A percentile compares a stretch with the other conserved stretches of the same genome.
phyloP scores from a whole-genome alignment of 1,140 invertebrate species.

The Rhyzopertha dominica region DNA sequence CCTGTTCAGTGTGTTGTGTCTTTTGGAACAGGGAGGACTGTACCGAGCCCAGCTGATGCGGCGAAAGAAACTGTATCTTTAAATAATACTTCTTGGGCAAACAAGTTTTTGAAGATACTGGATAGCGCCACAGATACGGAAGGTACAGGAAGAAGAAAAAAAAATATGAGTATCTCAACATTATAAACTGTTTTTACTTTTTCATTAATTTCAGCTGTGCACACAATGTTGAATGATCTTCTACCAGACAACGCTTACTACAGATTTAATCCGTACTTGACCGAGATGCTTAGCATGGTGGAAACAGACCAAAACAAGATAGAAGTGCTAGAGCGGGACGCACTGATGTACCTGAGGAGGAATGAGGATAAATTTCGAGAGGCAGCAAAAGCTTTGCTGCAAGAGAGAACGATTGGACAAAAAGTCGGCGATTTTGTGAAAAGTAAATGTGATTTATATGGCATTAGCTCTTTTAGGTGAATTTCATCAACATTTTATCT shows the following conservation, averaged over 20 bases:
- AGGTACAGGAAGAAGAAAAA: slow-evolving; percentile 59
- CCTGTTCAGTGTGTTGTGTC: slow-evolving; percentile 81
- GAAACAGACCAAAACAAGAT: slow-evolving; percentile 71
- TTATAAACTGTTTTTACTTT: slow-evolving; percentile 12
- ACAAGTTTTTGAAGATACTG: slow-evolving; percentile 78
- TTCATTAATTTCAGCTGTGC: slow-evolving; percentile 58
- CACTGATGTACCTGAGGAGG: slow-evolving; percentile 67
- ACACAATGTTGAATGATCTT: slow-evolving; percentile 76
- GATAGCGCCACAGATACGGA: slow-evolving; percentile 89
- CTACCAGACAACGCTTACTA: slow-evolving; percentile 75
- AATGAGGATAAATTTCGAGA: slow-evolving; percentile 71
- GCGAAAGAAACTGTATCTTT: slow-evolving; percentile 34
- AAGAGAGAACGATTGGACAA: slow-evolving; percentile 46
- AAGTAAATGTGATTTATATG: slow-evolving; percentile 21
- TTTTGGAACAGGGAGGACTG: slow-evolving; percentile 73
- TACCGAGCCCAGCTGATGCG: slow-evolving; percentile 41
- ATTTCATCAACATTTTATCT: too few relatives aligned
- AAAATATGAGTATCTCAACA: neutral
- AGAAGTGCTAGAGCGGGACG: slow-evolving; percentile 58
- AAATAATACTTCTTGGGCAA: slow-evolving; percentile 61
- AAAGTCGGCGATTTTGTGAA: slow-evolving; percentile 49
- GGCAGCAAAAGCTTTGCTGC: slow-evolving; percentile 49
- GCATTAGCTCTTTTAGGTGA: too few relatives aligned
- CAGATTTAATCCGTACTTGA: slow-evolving; percentile 86
- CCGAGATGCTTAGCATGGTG: slow-evolving; percentile 75